phyloP scores from a whole-genome alignment of 92 coral and sea anemone species.

The Siderastrea siderea region DNA sequence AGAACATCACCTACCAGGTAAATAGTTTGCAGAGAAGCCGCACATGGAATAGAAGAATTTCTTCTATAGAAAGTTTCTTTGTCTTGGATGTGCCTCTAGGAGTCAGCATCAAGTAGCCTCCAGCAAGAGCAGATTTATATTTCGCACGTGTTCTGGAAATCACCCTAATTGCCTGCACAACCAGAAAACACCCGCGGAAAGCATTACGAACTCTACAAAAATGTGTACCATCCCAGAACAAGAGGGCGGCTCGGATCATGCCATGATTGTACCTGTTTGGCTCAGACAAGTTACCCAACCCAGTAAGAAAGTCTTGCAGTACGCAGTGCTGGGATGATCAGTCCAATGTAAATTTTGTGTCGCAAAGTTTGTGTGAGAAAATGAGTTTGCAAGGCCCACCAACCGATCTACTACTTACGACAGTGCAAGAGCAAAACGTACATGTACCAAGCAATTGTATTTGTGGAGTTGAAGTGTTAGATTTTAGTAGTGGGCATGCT shows the following conservation, averaged over 20 bases:
- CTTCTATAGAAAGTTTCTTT: too few species aligned
- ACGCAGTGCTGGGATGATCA: slow-evolving; percentile 61
- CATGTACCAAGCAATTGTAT: too few species aligned
- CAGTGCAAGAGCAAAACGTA: not conserved
- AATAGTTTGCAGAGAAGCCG: not conserved
- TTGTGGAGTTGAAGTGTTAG: slow-evolving; percentile 13
- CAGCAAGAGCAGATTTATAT: too few species aligned
- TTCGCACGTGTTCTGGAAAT: too few species aligned
- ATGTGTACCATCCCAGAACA: too few species aligned
- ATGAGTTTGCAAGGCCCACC: slow-evolving; percentile 50
- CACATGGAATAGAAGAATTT: too few species aligned
- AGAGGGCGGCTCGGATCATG: too few species aligned
- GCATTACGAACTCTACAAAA: too few species aligned
- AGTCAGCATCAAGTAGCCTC: slow-evolving; percentile 43
- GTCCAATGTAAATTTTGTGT: slow-evolving; percentile 27
- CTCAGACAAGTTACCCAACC: slow-evolving; percentile 41
- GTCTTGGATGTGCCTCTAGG: slow-evolving; percentile 30
- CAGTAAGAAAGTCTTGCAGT: slow-evolving; percentile 37
- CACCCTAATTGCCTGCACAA: too few species aligned
- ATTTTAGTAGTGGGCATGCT: slow-evolving; percentile 33
- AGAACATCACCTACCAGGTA: slow-evolving; percentile 38
- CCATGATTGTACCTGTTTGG: not conserved
- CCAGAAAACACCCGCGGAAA: too few species aligned
- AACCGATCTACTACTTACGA: slow-evolving; percentile 47
- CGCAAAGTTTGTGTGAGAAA: not conserved